phyloP scores from a whole-genome alignment of 1,140 invertebrate genomes.

The Drosophila mauritiana region DNA sequence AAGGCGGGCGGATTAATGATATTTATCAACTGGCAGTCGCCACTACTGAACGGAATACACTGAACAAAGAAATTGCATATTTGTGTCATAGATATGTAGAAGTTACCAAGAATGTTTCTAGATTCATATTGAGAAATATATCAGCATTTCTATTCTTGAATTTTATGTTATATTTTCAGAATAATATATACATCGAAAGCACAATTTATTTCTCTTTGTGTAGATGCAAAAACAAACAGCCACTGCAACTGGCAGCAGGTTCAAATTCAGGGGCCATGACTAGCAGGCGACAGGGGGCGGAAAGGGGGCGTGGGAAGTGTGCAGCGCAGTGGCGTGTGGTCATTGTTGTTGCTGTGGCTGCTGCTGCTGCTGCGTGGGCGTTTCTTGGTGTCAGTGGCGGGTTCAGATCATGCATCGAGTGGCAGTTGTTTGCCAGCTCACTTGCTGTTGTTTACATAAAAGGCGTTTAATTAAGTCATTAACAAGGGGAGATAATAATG shows the following conservation, averaged over 20 bases:
- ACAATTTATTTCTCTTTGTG: not conserved
- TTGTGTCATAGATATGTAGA: too few relatives aligned
- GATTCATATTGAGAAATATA: too few relatives aligned
- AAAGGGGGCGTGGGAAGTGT: slow-evolving; percentile 49
- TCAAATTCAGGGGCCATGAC: slow-evolving; percentile 54
- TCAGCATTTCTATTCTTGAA: too few relatives aligned
- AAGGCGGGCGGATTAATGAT: slow-evolving; percentile 52
- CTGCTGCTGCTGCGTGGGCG: slow-evolving; percentile 61
- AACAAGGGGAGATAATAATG: slow-evolving; percentile 51
- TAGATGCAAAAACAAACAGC: slow-evolving; percentile 12
- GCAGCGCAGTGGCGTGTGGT: slow-evolving; percentile 42
- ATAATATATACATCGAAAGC: too few relatives aligned
- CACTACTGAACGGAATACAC: slow-evolving; percentile 9
- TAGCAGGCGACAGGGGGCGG: slow-evolving; percentile 21
- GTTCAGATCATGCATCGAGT: slow-evolving; percentile 61
- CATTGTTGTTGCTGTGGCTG: slow-evolving; percentile 38
- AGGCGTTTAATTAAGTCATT: slow-evolving; percentile 77
- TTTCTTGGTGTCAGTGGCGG: slow-evolving; percentile 48
- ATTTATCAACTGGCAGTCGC: slow-evolving; percentile 66
- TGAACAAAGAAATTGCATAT: not conserved
- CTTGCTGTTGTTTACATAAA: slow-evolving; percentile 56
- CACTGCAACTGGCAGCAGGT: slow-evolving; percentile 47
- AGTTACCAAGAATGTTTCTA: too few relatives aligned
- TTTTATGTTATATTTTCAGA: too few relatives aligned
- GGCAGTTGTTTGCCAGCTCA: slow-evolving; percentile 30